These are phyloP conservation scores for Ceyx cyanopectus DNA, from an alignment of 2,113 vertebrate species.

Conservation along the genomic window DNA sequence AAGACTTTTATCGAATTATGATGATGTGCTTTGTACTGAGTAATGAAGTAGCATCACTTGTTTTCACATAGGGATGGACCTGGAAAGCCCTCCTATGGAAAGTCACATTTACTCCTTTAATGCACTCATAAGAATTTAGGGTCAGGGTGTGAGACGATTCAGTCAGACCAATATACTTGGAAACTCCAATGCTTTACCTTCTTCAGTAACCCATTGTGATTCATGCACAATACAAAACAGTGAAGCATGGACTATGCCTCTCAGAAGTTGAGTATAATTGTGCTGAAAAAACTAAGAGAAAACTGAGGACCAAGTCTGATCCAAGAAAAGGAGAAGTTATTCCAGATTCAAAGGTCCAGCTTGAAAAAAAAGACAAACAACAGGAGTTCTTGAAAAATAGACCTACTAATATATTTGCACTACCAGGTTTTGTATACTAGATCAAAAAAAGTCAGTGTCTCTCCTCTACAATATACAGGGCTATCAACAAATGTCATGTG, in stretches of 20 bases:
- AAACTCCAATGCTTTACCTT: background rate
- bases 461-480: background rate
- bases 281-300: background rate
- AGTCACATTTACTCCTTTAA: background rate
- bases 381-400: background rate
- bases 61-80: background rate
- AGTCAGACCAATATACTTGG: background rate
- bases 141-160: background rate
- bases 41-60: background rate
- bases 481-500: background rate
- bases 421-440: background rate
- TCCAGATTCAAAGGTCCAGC: background rate
- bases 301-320: background rate
- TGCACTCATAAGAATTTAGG: accelerated
- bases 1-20: background rate
- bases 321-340: background rate
- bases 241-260: background rate
- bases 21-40: background rate
- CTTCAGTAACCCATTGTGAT: background rate
- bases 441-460: background rate
- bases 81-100: background rate
- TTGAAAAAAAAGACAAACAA: background rate
- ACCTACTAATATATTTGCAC: background rate
- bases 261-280: background rate
- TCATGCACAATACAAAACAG: background rate